These are phyloP conservation scores for Bacillus rossius DNA, from an alignment of 1,140 invertebrate genomes.

Conservation along the genomic window DNA sequence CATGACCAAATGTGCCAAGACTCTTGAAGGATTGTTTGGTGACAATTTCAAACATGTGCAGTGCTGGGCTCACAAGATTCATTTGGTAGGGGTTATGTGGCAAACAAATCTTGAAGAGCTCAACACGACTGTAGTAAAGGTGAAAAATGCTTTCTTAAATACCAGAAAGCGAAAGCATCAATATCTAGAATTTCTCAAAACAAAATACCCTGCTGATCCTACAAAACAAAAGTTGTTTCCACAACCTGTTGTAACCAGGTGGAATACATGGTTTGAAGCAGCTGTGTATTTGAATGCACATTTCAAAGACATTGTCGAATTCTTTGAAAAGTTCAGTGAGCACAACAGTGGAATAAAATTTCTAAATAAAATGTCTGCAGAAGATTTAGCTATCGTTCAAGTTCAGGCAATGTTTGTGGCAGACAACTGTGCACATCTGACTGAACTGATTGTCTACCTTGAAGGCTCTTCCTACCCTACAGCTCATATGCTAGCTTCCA, in stretches of 20 bases:
- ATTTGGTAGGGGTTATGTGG: background rate
- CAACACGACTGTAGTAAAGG: background rate
- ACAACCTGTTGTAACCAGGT: slow-evolving; percentile 1
- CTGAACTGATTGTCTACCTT: background rate
- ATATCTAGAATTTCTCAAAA: slow-evolving; percentile 1
- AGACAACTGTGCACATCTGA: background rate
- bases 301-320: background rate
- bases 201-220: background rate
- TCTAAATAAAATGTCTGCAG: background rate
- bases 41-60: background rate
- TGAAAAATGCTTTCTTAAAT: slow-evolving; percentile 1
- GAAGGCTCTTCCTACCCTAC: background rate
- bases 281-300: background rate
- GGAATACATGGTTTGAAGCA: slow-evolving; percentile 8
- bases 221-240: slow-evolving; percentile 5
- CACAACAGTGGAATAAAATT: slow-evolving; percentile 1
- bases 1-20: background rate
- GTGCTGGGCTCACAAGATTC: slow-evolving; percentile 1
- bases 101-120: background rate
- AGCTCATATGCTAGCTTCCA: background rate
- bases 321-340: background rate
- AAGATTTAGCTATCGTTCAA: background rate
- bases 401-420: slow-evolving; percentile 1
- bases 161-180: background rate
- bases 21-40: background rate